Evolutionary conservation across 2,113 vertebrate genomes (phyloP), one percentile per base, ranked within the genome.

Genomic region (Monarcha castaneiventris): DNA sequence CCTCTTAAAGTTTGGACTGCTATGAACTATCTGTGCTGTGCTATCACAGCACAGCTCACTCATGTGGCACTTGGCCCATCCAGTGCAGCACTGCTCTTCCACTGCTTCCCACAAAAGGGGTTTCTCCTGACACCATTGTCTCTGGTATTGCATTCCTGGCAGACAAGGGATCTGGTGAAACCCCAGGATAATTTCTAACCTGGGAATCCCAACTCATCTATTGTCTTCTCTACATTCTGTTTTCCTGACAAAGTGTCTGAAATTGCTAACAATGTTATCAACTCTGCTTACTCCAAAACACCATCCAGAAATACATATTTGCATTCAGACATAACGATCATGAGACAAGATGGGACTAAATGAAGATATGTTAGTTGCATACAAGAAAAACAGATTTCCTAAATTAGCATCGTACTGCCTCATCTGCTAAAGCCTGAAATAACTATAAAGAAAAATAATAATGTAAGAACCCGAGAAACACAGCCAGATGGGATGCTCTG

Each of bases 371-470:
- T 35, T 87, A 86, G 82, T 13, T 73, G 79, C 56, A 52, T 9
- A 88, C n/a, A 73, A 90, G 85, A 94, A 96, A 94, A 94, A 90
- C 68, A 94, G 59, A 74, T 58, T 93, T 91, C 94, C 75, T 63
- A 94, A 96, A 78, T 96, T 96, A 96, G 88, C 68, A 67, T 61
- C 8, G 0, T 37, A 55, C 79, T 90, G 90, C 59, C 56, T 96
- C 92, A 93, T 94, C 85, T 94, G 75, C 78, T 94, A 91, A 58
- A 90, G 79, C 87, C 79, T 86, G 85, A 94, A 96, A 92, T 94
- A 96, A 94, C 87, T 66, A 46, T n/a, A 59, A 92, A 90, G 91
- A 90, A 95, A 94, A 84, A 86, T 13, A 96, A 93, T 72, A 87
- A 84, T 56, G 35, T 55, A 71, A 77, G 82, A 90, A 92, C 48